A percentile compares a stretch with the other conserved stretches of the same genome.
Evolutionary conservation across 2,113 vertebrate species (phyloP).

Genomic region (Crypturellus undulatus): DNA sequence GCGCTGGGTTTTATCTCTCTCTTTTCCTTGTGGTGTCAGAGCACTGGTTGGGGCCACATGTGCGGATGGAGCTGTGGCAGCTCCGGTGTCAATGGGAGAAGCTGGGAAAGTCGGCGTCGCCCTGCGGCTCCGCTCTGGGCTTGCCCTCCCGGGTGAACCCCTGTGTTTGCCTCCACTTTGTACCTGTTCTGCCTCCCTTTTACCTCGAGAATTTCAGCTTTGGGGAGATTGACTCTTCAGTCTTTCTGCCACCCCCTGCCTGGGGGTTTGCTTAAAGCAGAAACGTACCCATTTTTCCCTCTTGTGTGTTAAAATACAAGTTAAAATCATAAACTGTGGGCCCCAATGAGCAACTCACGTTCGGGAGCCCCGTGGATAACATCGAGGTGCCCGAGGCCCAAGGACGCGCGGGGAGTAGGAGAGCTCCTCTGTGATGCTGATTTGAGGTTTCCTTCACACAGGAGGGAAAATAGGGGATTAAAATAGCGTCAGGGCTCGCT

Average conservation of each 20-base stretch:
- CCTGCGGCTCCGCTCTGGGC: not conserved
- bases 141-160: not conserved
- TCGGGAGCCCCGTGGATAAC: not conserved
- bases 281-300: not conserved
- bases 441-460: slow-evolving; percentile 32
- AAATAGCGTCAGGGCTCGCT: not conserved
- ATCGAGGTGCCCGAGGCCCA: not conserved
- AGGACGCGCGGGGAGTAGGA: not conserved
- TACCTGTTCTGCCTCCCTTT: not conserved
- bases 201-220: not conserved
- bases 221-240: not conserved
- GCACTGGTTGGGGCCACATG: fast-evolving
- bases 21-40: not conserved
- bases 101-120: not conserved
- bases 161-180: not conserved
- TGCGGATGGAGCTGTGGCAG: not conserved
- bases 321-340: not conserved
- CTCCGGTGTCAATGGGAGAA: not conserved
- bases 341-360: not conserved
- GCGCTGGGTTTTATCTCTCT: slow-evolving; percentile 11
- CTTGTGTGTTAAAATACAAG: not conserved
- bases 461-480: not conserved
- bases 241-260: not conserved
- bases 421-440: not conserved
- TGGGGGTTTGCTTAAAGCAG: not conserved